A percentile compares a stretch with the other conserved stretches of the same genome.
Evolutionary conservation across 2,888 invertebrate genomes (phyloP).

Genomic region (Drosophila fungiperda): DNA sequence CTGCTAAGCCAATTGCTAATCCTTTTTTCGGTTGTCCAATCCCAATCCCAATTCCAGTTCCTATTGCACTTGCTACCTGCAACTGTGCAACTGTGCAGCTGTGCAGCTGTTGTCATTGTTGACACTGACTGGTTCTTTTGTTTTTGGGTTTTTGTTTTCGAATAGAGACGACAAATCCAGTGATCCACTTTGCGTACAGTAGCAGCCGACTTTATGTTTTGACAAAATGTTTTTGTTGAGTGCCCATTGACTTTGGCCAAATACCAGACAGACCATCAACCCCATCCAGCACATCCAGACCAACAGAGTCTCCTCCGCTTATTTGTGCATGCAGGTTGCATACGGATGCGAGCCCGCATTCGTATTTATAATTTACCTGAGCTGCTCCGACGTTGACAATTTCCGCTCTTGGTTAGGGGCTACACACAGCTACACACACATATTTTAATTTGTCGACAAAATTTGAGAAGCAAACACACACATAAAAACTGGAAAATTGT

Average conservation of each 20-base stretch:
- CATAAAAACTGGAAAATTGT: conserved; percentile 29
- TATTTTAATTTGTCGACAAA: conserved; percentile 75
- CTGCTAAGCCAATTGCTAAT: conserved; percentile 72
- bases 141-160: conserved; percentile 1
- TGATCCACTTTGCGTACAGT: conserved; percentile 78
- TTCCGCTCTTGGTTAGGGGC: conserved; percentile 55
- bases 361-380: conserved; percentile 58
- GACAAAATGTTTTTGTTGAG: conserved; percentile 78
- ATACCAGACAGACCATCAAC: conserved; percentile 2
- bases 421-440: conserved; percentile 53
- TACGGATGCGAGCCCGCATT: conserved; percentile 31
- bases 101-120: conserved; percentile 64
- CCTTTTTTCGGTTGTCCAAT: conserved; percentile 66
- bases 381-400: conserved; percentile 62
- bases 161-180: conserved; percentile 56
- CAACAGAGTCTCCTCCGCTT: conserved; percentile 24
- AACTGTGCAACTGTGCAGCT: conserved; percentile 57
- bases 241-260: conserved; percentile 71
- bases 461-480: conserved; percentile 23
- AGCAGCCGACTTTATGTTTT: conserved; percentile 73
- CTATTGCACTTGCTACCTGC: conserved; percentile 35
- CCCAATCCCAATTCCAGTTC: conserved; percentile 9
- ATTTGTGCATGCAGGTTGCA: conserved; percentile 51
- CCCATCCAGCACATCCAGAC: not conserved
- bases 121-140: conserved; percentile 25